These are phyloP conservation scores for Geophilus truncorum DNA, from an alignment of 2,888 invertebrate genomes.

Conservation along the genomic window DNA sequence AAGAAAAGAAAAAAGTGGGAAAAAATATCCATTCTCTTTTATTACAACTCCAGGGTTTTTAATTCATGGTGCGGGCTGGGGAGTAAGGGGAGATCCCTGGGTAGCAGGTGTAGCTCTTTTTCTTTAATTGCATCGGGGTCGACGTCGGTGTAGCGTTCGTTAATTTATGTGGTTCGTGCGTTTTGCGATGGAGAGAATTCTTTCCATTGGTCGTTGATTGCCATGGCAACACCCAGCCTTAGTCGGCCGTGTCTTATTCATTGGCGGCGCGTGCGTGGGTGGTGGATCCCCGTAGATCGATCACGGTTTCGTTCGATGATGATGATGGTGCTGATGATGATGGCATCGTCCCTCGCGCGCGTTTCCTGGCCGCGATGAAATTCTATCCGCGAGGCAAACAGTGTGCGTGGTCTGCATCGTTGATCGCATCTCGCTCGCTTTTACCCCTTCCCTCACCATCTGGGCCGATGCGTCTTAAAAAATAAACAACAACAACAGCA, in stretches of 20 bases:
- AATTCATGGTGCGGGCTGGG: slow-evolving; percentile 14
- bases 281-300: slow-evolving; percentile 18
- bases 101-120: slow-evolving; percentile 23
- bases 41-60: neutral
- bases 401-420: slow-evolving; percentile 24
- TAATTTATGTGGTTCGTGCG: slow-evolving; percentile 25
- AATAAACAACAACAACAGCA: slow-evolving; percentile 20
- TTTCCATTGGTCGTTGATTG: slow-evolving; percentile 31
- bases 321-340: slow-evolving; percentile 16
- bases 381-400: slow-evolving; percentile 27
- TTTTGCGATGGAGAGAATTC: slow-evolving; percentile 23
- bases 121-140: slow-evolving; percentile 23
- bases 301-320: slow-evolving; percentile 14
- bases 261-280: slow-evolving; percentile 25
- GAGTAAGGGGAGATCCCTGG: neutral
- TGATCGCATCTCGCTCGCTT: slow-evolving; percentile 22
- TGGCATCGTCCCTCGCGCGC: slow-evolving; percentile 22
- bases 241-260: slow-evolving; percentile 11
- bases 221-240: slow-evolving; percentile 29
- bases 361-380: slow-evolving; percentile 30
- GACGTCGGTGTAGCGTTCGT: slow-evolving; percentile 2
- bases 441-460: slow-evolving; percentile 25
- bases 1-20: no score
- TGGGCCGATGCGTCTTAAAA: slow-evolving; percentile 18
- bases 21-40: neutral